These are phyloP conservation scores for Melanocharis versteri DNA, from an alignment of 2,113 vertebrate species.

Conservation along the genomic window DNA sequence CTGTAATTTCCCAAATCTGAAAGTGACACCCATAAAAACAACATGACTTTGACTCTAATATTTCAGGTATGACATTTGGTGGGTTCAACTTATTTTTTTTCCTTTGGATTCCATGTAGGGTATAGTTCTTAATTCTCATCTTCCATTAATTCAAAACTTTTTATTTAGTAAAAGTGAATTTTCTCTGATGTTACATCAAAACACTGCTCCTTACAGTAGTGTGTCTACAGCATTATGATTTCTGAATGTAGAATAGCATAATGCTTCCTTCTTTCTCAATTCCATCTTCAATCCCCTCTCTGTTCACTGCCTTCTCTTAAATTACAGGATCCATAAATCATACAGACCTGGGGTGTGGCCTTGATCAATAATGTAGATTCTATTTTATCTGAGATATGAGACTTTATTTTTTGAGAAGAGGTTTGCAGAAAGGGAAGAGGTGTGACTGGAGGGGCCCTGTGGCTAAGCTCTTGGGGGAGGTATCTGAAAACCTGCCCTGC, in stretches of 20 bases:
- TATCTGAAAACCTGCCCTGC: not conserved
- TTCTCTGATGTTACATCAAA: not conserved
- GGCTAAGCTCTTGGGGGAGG: not conserved
- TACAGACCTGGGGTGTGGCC: not conserved
- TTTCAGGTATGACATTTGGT: not conserved
- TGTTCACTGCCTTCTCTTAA: not conserved
- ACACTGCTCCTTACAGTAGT: not conserved
- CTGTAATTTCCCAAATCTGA: conserved; percentile 77
- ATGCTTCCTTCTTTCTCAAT: not conserved
- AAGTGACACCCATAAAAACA: conserved; percentile 63
- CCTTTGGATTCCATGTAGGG: not conserved
- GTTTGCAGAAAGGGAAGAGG: not conserved
- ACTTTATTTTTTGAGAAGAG: not conserved
- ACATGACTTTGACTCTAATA: not conserved
- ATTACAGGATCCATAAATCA: not conserved
- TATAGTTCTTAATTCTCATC: not conserved
- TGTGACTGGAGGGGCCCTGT: not conserved
- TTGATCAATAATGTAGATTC: not conserved
- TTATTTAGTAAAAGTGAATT: not conserved
- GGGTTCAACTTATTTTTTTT: not conserved
- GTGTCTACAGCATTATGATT: not conserved
- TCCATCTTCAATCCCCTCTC: not conserved
- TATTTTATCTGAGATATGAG: not conserved
- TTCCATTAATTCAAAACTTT: not conserved
- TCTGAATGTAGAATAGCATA: not conserved